These are phyloP conservation scores for Pogona vitticeps DNA, from an alignment of 2,113 vertebrate species.

Conservation along the genomic window DNA sequence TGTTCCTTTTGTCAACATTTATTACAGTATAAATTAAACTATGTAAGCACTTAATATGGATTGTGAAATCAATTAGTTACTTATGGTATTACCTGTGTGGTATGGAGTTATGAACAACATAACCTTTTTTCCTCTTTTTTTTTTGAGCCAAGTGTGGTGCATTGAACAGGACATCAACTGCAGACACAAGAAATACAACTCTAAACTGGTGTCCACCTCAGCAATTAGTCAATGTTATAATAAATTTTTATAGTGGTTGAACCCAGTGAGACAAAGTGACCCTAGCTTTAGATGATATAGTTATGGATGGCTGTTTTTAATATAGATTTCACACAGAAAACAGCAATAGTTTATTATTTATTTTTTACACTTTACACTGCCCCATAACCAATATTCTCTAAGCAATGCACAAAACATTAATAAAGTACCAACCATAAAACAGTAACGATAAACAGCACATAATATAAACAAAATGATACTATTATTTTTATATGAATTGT, in stretches of 20 bases:
- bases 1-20: not conserved
- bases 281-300: not conserved
- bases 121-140: not conserved
- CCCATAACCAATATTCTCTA: not conserved
- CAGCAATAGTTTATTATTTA: not conserved
- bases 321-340: conserved; percentile 27
- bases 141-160: not conserved
- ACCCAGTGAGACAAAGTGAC: not conserved
- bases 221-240: conserved; percentile 53
- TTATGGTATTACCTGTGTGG: not conserved
- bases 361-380: not conserved
- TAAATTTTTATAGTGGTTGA: conserved; percentile 22
- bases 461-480: not conserved
- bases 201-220: not conserved
- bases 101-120: not conserved
- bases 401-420: not conserved
- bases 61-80: not conserved
- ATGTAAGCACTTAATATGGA: not conserved
- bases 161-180: not conserved
- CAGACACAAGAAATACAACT: not conserved
- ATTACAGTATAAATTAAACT: conserved; percentile 4
- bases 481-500: conserved; percentile 1
- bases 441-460: not conserved
- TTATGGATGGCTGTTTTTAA: conserved; percentile 30
- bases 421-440: not conserved